Conservation (phyloP, 2,113 vertebrate species). For the Regulus satrapa region DNA sequence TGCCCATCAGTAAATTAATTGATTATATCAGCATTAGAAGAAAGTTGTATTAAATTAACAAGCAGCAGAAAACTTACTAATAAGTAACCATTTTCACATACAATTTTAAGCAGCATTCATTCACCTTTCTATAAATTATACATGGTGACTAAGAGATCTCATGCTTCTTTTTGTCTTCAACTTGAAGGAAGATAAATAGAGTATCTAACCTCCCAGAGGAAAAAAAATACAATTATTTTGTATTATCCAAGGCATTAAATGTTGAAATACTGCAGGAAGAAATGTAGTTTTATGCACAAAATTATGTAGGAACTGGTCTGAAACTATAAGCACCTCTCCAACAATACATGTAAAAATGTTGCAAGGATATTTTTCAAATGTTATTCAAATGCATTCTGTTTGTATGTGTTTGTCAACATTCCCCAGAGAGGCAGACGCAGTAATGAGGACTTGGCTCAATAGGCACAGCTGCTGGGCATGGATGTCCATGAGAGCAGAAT, state of each 20-base stretch:
- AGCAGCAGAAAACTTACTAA: background rate
- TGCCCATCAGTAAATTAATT: background rate
- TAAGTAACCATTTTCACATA: background rate
- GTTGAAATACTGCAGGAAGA: background rate
- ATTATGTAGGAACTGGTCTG: background rate
- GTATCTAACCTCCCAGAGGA: background rate
- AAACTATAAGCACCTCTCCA: slow-evolving; percentile 8
- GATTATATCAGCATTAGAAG: background rate
- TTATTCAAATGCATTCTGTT: slow-evolving; percentile 37
- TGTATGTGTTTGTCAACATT: slow-evolving; percentile 1
- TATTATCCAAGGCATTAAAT: background rate
- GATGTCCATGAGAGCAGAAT: slow-evolving; percentile 34
- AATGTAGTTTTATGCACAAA: slow-evolving; percentile 4
- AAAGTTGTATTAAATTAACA: background rate
- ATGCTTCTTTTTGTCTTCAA: background rate
- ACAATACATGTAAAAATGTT: background rate
- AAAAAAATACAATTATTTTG: background rate
- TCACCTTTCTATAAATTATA: background rate
- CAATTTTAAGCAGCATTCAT: background rate
- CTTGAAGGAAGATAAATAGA: background rate
- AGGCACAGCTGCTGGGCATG: slow-evolving; percentile 45
- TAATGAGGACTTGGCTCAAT: slow-evolving; percentile 11
- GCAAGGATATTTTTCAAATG: slow-evolving; percentile 33
- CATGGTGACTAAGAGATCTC: background rate
- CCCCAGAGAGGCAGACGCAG: slow-evolving; percentile 6